Evolutionary conservation across 2,797 vertebrate species (phyloP), one percentile per base, ranked within the genome.

Genomic region (Poecilia wingei): DNA sequence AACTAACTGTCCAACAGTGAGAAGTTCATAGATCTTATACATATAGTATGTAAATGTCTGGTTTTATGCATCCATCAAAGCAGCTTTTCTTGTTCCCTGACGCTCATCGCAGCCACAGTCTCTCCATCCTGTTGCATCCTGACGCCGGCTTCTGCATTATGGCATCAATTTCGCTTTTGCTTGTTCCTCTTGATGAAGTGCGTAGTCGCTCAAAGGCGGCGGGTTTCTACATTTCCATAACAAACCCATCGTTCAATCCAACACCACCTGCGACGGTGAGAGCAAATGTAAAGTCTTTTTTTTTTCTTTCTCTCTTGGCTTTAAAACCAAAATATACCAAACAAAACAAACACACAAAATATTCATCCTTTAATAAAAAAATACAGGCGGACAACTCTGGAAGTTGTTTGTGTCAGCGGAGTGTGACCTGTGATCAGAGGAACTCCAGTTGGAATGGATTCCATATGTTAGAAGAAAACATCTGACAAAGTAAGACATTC

Each of bases 171-270:
- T 22, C 1, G 7, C 14, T 22, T 66, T 39, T 66, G 64, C 64
- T 39, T 39, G 64, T 39, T 39, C 64, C 64, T 39, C 33, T 66
- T 66, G 64, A 66, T 66, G 64, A 66, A 39, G 33, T 22, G 36
- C 10, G 33, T 39, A 4, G 33, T 39, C 31, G 33, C 36, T 66
- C 33, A 39, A 66, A 22, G 64, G 31, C 33, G 33, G 31, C 1
- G 33, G 39, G 64, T 22, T 66, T 55, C 64, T 39, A 66, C 64
- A 66, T 66, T 66, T 66, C 33, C 36, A 66, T 66, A 66, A 66
- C 18, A 41, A 66, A 39, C 36, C 20, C 36, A 20, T 41, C 1
- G 7, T 9, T 64, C 59, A 64, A 33, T 28, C 28, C 16, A 20
- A 64, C 33, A 64, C 7, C 31, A 64, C 33, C 33, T 68, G 33